These are phyloP conservation scores for Vultur gryphus DNA, from an alignment of 2,797 vertebrate species.

Conservation along the genomic window DNA sequence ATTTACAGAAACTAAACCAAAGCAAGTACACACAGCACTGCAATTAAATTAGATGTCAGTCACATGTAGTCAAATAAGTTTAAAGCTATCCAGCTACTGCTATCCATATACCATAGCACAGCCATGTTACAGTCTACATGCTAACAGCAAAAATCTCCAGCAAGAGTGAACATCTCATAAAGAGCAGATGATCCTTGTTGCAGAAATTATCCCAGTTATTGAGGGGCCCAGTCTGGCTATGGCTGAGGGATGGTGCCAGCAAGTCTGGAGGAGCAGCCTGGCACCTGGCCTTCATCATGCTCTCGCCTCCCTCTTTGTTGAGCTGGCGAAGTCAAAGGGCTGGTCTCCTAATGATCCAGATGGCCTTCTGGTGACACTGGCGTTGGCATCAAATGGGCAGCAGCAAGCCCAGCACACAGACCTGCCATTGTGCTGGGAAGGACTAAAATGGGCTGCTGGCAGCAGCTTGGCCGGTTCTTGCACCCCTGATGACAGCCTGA, in stretches of 20 bases:
- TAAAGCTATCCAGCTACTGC: not conserved
- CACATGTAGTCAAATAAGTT: not conserved
- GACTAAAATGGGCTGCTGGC: not conserved
- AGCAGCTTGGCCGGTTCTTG: not conserved
- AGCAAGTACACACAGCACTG: not conserved
- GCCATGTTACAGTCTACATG: rapidly evolving
- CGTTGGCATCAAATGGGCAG: not conserved
- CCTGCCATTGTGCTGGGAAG: not conserved
- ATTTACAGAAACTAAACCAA: not conserved
- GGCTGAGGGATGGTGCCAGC: not conserved
- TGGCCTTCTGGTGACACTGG: not conserved
- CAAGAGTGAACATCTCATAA: not conserved
- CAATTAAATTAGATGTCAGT: not conserved
- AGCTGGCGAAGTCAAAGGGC: not conserved
- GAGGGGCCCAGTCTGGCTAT: not conserved
- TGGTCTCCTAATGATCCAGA: slow-evolving; percentile 25
- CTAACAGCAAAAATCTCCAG: not conserved
- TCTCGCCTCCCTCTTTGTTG: not conserved
- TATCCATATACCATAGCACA: not conserved
- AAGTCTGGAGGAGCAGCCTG: not conserved
- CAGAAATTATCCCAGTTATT: not conserved
- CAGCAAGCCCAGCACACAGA: not conserved
- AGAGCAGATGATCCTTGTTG: not conserved
- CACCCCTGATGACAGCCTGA: not conserved
- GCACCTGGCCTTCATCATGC: not conserved